Base-by-base conservation (phyloP, 53 echinoderm and acorn worm genomes). In the Paracentrotus lividus region DNA sequence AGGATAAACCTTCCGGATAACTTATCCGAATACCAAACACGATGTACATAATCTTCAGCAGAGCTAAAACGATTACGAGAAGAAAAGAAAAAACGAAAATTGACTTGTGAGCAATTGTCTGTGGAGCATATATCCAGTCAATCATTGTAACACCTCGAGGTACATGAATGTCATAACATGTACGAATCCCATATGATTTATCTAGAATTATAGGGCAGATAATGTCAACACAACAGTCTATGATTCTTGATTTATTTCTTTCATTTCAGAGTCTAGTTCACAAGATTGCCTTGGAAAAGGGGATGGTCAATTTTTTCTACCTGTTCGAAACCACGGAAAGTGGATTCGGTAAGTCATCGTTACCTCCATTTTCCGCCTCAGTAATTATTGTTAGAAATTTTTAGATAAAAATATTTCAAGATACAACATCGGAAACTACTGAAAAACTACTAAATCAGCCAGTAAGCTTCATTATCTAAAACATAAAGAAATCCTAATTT, bases 241-340 rank as follows among this genome's bases (percentile, higher is more conserved):
- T 72, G 3, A 16, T 72, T 72, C 64, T 2, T 81, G 81, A 47
- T 45, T 81, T 81, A 49, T 81, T 81, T 33, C 47, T 56, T 38
- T 86, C 33, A 67, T 68, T 68, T 9, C 93, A 98, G 98, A 90
- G 92, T 81, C 85, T 98, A 40, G 95, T 97, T 87, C 94, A 97
- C 88, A 96, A 97, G 91, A 93, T 98, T 84, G 95, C 95, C 77
- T 95, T 98, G 96, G 94, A 96, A 61, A 92, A 91, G 78, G 99
- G 97, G 87, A 89, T 95, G 61, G 93, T 95, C 7, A 94, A 97
- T 45, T 96, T 93, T 77, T 98, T 98, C 95, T 96, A 96, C 92
- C 94, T 98, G 91, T 97, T 95, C 88, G 96, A 97, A 88, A 90
- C 94, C 56, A 94, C 94, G 26, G 95, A 97, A 16, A 75, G 55